A percentile compares a stretch with the other conserved stretches of the same genome.
These are phyloP conservation scores for Incurvaria masculella DNA, from an alignment of 2,888 invertebrate species.

Conservation along the genomic window DNA sequence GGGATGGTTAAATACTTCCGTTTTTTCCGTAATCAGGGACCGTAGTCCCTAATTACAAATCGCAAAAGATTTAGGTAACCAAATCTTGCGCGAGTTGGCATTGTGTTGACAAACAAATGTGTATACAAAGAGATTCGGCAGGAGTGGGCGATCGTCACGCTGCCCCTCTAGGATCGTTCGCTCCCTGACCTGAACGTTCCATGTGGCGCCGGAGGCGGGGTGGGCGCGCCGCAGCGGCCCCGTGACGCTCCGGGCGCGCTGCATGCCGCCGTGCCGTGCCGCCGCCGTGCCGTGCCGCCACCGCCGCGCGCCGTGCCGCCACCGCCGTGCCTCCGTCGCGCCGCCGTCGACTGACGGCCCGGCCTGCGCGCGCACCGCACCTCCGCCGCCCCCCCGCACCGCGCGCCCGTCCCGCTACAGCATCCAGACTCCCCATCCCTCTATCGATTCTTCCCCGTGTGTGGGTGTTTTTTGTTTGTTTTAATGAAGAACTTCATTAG, in stretches of 20 bases:
- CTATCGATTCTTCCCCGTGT: neutral
- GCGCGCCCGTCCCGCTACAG: conserved; percentile 21
- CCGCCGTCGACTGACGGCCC: conserved; percentile 17
- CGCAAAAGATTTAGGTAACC: too few species aligned
- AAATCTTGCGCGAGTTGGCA: too few species aligned
- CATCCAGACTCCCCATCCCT: neutral
- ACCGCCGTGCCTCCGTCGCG: conserved; percentile 3
- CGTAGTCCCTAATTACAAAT: too few species aligned
- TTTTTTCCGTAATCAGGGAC: too few species aligned
- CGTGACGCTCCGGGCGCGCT: conserved; percentile 50
- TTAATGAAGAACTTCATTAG: neutral
- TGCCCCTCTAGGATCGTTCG: too few species aligned
- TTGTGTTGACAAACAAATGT: neutral
- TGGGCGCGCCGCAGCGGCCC: conserved; percentile 67
- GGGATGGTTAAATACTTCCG: too few species aligned
- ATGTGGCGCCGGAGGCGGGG: conserved; percentile 78
- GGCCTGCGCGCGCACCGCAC: conserved; percentile 39
- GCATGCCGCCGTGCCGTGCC: conserved; percentile 45
- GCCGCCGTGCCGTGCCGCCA: conserved; percentile 17
- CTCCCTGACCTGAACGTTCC: conserved; percentile 71
- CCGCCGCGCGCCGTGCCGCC: conserved; percentile 13
- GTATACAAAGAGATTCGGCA: neutral
- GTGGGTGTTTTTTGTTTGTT: neutral
- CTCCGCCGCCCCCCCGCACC: conserved; percentile 36
- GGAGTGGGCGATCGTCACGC: neutral